Conservation (phyloP, 2,113 vertebrate genomes). For the Phyllostomus discolor region DNA sequence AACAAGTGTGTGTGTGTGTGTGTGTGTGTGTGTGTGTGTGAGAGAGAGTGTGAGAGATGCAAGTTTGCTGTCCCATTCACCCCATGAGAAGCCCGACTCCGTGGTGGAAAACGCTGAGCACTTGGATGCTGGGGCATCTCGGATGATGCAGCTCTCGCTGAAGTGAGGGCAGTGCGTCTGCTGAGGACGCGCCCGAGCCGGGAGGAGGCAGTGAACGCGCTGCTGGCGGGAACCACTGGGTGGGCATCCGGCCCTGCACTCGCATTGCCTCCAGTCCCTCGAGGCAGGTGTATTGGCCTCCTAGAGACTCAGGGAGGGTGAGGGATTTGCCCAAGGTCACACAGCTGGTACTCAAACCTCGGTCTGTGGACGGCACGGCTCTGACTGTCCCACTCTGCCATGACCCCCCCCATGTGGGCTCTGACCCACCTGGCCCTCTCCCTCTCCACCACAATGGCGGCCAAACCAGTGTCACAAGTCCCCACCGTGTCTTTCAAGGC, state of each 20-base stretch:
- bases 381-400: fast-evolving
- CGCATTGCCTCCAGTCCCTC: fast-evolving
- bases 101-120: fast-evolving
- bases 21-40: not conserved
- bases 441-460: fast-evolving
- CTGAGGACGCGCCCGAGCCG: fast-evolving
- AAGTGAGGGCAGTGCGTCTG: fast-evolving
- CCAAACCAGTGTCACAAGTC: not conserved
- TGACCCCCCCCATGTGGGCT: fast-evolving
- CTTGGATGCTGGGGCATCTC: fast-evolving
- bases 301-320: not conserved
- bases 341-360: not conserved
- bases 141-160: not conserved
- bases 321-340: not conserved
- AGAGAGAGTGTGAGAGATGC: fast-evolving
- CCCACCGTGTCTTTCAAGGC: not conserved
- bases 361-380: not conserved
- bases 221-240: fast-evolving
- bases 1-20: not conserved
- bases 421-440: not conserved
- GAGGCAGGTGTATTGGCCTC: fast-evolving
- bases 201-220: not conserved
- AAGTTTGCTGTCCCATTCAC: not conserved
- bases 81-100: not conserved
- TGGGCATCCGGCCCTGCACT: fast-evolving